These are phyloP conservation scores for Drosophila greeni DNA, from an alignment of 2,888 invertebrate genomes.

Conservation along the genomic window DNA sequence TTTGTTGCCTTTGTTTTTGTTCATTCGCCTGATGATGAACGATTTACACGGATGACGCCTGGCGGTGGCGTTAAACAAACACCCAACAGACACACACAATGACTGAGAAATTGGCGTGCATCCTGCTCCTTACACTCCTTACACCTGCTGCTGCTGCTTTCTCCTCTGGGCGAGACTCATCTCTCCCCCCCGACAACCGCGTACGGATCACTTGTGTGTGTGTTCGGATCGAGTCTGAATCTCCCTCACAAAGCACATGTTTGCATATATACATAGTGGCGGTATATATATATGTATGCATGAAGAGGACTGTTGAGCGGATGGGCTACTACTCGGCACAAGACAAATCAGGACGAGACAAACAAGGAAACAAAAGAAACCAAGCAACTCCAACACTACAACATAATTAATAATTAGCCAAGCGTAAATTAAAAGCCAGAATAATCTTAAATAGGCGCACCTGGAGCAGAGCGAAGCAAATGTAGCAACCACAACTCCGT, in stretches of 20 bases:
- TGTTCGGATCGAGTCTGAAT: constrained; percentile 20
- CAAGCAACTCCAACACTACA: constrained; percentile 32
- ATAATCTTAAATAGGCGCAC: constrained; percentile 31
- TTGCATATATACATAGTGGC: constrained; percentile 2
- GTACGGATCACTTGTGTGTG: constrained; percentile 27
- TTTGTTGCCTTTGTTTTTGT: constrained; percentile 15
- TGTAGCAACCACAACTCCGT: constrained; percentile 17
- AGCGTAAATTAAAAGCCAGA: constrained; percentile 51
- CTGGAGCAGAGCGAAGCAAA: constrained; percentile 22
- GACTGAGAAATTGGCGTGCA: constrained; percentile 28
- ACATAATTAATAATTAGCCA: constrained; percentile 63
- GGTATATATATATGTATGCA: neutral
- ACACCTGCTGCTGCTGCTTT: constrained; percentile 12
- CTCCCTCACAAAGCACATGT: neutral
- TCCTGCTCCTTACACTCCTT: constrained; percentile 34
- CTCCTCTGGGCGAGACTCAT: constrained; percentile 18
- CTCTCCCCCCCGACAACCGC: constrained; percentile 5
- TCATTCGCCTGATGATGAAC: neutral
- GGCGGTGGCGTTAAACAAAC: constrained; percentile 12
- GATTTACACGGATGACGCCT: constrained; percentile 3
- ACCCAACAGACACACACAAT: constrained; percentile 3
- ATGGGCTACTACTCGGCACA: constrained; percentile 15
- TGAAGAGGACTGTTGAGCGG: constrained; percentile 1
- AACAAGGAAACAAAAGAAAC: constrained; percentile 6
- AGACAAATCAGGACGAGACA: constrained; percentile 22